These are phyloP conservation scores for Rhopalosiphum maidis DNA, from an alignment of 1,140 invertebrate genomes.

Conservation along the genomic window DNA sequence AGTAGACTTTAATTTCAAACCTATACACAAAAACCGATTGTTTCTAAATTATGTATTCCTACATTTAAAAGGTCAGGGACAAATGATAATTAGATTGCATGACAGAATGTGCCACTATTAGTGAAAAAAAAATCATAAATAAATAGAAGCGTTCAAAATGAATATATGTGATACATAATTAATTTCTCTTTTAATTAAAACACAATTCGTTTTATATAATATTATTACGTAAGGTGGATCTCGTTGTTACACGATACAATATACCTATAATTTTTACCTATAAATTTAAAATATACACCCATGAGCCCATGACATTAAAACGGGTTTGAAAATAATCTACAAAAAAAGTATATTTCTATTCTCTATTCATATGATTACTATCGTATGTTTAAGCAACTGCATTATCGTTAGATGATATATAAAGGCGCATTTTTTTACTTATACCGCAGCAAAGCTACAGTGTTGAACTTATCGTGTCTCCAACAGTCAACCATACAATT, in stretches of 20 bases:
- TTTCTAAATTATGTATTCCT: slow-evolving; percentile 12
- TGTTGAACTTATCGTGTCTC: too few relatives aligned
- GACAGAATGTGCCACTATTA: neutral
- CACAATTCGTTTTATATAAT: neutral
- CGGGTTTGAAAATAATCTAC: too few relatives aligned
- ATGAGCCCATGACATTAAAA: too few relatives aligned
- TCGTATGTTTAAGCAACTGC: too few relatives aligned
- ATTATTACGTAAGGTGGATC: neutral
- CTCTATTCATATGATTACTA: too few relatives aligned
- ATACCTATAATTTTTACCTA: neutral
- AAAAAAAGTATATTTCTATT: too few relatives aligned
- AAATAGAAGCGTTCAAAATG: neutral
- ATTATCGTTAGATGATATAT: too few relatives aligned
- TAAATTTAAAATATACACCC: neutral
- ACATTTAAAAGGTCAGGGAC: slow-evolving; percentile 39
- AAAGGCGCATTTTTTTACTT: too few relatives aligned
- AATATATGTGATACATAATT: slow-evolving; percentile 23
- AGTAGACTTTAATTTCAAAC: slow-evolving; percentile 19
- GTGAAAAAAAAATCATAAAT: slow-evolving; percentile 12
- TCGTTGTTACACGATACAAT: neutral
- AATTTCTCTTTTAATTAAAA: slow-evolving; percentile 28
- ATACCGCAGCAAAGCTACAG: too few relatives aligned
- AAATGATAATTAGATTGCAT: slow-evolving; percentile 27
- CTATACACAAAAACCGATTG: neutral
- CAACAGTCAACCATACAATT: too few relatives aligned